Conservation (phyloP, 2,113 vertebrate genomes). For the Bambusicola thoracicus region DNA sequence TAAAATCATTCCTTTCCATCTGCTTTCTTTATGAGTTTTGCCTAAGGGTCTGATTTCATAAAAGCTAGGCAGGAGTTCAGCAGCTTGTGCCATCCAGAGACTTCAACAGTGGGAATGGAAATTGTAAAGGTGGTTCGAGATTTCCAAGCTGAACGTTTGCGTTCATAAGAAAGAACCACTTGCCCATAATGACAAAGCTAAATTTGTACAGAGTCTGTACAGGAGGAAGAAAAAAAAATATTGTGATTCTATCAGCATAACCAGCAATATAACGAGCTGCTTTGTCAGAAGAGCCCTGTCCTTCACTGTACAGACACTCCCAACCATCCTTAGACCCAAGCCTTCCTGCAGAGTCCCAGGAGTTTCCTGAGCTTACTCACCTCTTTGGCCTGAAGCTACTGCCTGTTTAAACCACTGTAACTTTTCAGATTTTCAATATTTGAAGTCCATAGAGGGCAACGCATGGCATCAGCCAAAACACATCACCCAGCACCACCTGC, state of each 20-base stretch:
- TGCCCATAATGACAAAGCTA: background rate
- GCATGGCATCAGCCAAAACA: background rate
- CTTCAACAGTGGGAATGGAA: background rate
- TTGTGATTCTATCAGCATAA: background rate
- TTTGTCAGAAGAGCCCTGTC: background rate
- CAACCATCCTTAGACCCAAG: background rate
- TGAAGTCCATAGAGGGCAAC: background rate
- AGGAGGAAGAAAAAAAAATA: background rate
- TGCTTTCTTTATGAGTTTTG: background rate
- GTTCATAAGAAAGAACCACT: background rate
- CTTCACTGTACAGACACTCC: background rate
- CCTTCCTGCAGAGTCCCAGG: background rate
- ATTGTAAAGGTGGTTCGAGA: background rate
- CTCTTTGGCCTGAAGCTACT: background rate
- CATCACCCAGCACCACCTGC: background rate
- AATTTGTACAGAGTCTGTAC: background rate
- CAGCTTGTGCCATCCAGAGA: background rate
- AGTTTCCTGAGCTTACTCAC: background rate
- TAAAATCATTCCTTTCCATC: background rate
- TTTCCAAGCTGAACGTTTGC: background rate
- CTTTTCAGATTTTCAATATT: background rate
- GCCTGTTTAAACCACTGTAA: background rate
- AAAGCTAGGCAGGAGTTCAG: background rate
- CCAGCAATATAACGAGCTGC: background rate
- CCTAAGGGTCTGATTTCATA: slow-evolving; percentile 44